These are phyloP conservation scores for Neoaliturus tenellus DNA, from an alignment of 2,888 invertebrate genomes.

Conservation along the genomic window DNA sequence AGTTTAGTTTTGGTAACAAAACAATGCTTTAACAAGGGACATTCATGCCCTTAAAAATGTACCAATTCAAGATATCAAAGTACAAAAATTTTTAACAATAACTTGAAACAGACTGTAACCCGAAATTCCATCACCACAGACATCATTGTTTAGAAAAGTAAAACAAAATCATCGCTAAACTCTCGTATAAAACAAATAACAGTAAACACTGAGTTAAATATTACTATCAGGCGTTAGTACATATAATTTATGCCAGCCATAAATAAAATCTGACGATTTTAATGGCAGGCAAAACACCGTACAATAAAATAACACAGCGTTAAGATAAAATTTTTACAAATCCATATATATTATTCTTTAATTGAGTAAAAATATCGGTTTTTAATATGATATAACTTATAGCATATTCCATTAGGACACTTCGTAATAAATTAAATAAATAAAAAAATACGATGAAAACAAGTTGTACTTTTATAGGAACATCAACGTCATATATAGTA, in stretches of 20 bases:
- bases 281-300: background rate
- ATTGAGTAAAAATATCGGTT: background rate
- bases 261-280: background rate
- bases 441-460: slow-evolving; percentile 13
- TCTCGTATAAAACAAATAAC: slow-evolving; percentile 12
- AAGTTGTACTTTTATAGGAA: slow-evolving; percentile 18
- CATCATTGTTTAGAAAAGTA: background rate
- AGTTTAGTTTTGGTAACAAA: slow-evolving; percentile 21
- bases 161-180: background rate
- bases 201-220: slow-evolving; percentile 11
- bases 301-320: slow-evolving; percentile 7
- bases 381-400: slow-evolving; percentile 1
- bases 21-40: background rate
- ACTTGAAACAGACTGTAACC: background rate
- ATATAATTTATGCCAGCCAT: background rate
- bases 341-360: background rate
- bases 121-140: slow-evolving; percentile 12
- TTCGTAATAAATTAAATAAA: background rate
- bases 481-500: background rate
- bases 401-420: background rate
- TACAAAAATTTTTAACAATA: background rate
- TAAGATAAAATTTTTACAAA: background rate
- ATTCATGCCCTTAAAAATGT: background rate
- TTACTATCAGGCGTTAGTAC: slow-evolving; percentile 12
- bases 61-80: background rate